Evolutionary conservation across 2,797 vertebrate species (phyloP), one percentile per base, ranked within the genome.

Genomic region (Notolepis coatsorum): DNA sequence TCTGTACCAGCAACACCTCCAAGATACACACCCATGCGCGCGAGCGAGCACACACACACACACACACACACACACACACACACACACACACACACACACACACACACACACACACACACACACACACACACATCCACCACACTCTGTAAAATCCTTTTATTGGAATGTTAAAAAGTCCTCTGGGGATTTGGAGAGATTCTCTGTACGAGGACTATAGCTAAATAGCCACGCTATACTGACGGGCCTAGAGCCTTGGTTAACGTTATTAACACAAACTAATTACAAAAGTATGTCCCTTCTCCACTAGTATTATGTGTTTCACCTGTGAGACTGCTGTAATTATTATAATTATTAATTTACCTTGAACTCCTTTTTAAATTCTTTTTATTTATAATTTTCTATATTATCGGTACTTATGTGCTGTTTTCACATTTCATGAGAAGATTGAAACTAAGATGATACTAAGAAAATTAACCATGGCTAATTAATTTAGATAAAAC

Each of bases 91-190:
- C 33, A 37, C 33, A 37, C 10, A 37, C 33, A 37, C 33, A 37
- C 33, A 37, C 33, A n/a, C 33, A 37, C 33, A n/a, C 33, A 37
- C 33, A n/a, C 33, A 37, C 33, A n/a, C 33, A 37, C 33, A n/a
- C 67, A 57, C 86, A 77, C 71, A 65, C 73, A 78, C 71, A 72
- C 75, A 80, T 68, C 28, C 61, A 48, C 70, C n/a, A n/a, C 65
- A 75, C 87, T 94, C 88, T 92, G 91, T 93, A 93, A 92, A 93
- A 80, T 68, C 28, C 2, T 79, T 86, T 90, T 88, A 85, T 91
- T 91, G 81, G 82, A 93, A 94, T 90, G 77, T 90, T 86, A 70
- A 86, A 86, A 89, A 82, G 91, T 87, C 82, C 56, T 79, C 62
- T 71, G 81, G 86, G 84, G 74, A 65, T 91, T 73, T 64, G 71